Percentiles rank a stretch among this genome's conserved stretches.
phyloP scores from a whole-genome alignment of 1,140 invertebrate species.

The Diabrotica virgifera region DNA sequence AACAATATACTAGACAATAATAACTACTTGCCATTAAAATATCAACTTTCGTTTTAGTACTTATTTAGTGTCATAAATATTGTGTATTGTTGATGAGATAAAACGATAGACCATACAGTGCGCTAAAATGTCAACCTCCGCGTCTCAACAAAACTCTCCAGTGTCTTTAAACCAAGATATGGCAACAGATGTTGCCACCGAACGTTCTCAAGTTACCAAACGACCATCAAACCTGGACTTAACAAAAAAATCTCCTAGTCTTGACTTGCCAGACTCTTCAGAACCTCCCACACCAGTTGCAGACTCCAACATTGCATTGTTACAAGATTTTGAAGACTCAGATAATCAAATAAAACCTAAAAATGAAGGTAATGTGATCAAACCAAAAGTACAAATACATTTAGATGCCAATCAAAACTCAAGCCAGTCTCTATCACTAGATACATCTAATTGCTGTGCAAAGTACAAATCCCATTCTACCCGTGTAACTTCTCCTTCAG shows the following conservation, averaged over 20 bases:
- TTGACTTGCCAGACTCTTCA: not conserved
- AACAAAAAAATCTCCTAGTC: not conserved
- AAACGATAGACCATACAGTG: no score
- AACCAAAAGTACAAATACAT: not conserved
- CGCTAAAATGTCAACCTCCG: not conserved
- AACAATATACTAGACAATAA: no score
- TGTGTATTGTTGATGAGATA: no score
- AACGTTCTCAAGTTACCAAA: not conserved
- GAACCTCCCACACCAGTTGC: not conserved
- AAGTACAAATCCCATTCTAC: slow-evolving; percentile 14
- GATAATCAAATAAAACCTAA: not conserved
- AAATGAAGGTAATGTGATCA: not conserved
- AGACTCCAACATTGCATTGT: not conserved
- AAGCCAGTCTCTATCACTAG: not conserved
- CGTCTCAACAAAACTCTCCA: not conserved
- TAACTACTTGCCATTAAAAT: not conserved
- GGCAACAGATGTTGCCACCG: not conserved
- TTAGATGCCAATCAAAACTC: not conserved
- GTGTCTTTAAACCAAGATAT: not conserved
- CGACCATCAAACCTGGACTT: not conserved
- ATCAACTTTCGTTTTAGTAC: not conserved
- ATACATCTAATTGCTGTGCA: slow-evolving; percentile 15
- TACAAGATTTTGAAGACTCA: no score
- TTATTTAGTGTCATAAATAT: no score
- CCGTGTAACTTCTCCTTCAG: slow-evolving; percentile 11